Conservation (phyloP, 2,888 invertebrate species). For the Rhorus exstirpatorius region DNA sequence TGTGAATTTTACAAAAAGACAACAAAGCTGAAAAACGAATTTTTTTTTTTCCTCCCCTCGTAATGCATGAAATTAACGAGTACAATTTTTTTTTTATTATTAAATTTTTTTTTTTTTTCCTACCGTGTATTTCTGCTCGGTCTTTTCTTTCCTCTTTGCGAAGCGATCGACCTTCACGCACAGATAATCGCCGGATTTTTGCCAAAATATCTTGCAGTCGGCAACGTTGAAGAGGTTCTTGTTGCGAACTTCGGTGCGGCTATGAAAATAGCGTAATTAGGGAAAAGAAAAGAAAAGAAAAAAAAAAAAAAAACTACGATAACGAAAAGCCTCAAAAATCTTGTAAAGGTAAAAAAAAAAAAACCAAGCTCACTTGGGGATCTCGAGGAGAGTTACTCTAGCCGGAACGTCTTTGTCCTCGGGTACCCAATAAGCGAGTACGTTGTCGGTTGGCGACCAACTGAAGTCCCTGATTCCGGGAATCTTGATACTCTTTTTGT, state of each 20-base stretch:
- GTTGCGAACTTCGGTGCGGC: slow-evolving; percentile 94
- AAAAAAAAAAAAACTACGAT: neutral
- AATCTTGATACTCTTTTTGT: slow-evolving; percentile 97
- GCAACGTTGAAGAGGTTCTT: slow-evolving; percentile 99
- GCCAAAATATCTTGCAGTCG: slow-evolving; percentile 99
- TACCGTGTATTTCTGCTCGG: slow-evolving; percentile 96
- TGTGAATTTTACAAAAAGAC: too few species aligned
- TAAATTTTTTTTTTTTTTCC: too few species aligned
- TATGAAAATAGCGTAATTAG: slow-evolving; percentile 68
- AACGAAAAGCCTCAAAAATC: neutral
- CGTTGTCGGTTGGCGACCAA: slow-evolving; percentile 99
- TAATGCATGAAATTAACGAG: too few species aligned
- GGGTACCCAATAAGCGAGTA: slow-evolving; percentile 99
- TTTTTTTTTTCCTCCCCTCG: too few species aligned
- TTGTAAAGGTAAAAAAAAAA: slow-evolving; percentile 24
- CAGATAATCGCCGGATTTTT: slow-evolving; percentile 98
- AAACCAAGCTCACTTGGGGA: slow-evolving; percentile 90
- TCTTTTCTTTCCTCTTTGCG: slow-evolving; percentile 97
- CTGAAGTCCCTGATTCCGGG: slow-evolving; percentile 96
- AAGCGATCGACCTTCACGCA: slow-evolving; percentile 97
- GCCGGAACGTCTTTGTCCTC: slow-evolving; percentile 99
- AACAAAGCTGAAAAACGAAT: too few species aligned
- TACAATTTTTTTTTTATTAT: too few species aligned
- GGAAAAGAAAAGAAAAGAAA: neutral
- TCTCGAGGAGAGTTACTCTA: slow-evolving; percentile 96